Conservation (phyloP, 2,113 vertebrate species). For the Toxotes jaculatrix region DNA sequence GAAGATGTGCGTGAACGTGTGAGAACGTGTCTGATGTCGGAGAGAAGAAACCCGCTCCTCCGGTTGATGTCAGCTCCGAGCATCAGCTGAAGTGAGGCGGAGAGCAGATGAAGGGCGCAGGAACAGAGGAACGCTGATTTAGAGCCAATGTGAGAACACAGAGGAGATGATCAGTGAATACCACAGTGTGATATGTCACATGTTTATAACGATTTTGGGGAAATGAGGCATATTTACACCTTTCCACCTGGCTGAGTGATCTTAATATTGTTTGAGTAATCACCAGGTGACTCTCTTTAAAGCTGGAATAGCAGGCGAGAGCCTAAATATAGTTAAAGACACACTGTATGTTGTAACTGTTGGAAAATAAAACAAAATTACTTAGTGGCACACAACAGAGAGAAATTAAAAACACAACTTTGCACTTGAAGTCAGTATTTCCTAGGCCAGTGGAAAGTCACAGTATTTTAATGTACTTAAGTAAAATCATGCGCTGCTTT, state of each 20-base stretch:
- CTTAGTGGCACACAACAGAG: too few species aligned
- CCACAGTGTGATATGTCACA: slow-evolving; percentile 21
- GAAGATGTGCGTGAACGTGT: slow-evolving; percentile 48
- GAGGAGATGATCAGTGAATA: slow-evolving; percentile 47
- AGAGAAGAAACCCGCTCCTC: slow-evolving; percentile 11
- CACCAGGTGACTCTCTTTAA: neutral
- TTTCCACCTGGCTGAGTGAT: slow-evolving; percentile 32
- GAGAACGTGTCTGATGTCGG: slow-evolving; percentile 32
- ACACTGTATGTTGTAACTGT: too few species aligned
- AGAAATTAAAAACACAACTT: neutral
- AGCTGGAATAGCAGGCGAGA: neutral
- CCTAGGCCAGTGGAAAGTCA: too few species aligned
- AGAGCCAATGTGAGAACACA: slow-evolving; percentile 54
- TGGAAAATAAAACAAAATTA: too few species aligned
- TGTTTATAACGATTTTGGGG: slow-evolving; percentile 42
- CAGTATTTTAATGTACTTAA: too few species aligned
- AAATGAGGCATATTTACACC: slow-evolving; percentile 51
- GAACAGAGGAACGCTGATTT: slow-evolving; percentile 22
- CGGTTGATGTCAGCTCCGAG: slow-evolving; percentile 31
- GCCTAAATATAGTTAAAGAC: neutral
- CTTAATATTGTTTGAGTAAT: slow-evolving; percentile 28
- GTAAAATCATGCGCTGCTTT: too few species aligned
- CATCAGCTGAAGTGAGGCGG: slow-evolving; percentile 6
- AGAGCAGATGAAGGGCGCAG: slow-evolving; percentile 8
- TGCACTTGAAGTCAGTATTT: too few species aligned